Conservation (phyloP, 1,140 invertebrate genomes). For the Drosophila equinoxialis region DNA sequence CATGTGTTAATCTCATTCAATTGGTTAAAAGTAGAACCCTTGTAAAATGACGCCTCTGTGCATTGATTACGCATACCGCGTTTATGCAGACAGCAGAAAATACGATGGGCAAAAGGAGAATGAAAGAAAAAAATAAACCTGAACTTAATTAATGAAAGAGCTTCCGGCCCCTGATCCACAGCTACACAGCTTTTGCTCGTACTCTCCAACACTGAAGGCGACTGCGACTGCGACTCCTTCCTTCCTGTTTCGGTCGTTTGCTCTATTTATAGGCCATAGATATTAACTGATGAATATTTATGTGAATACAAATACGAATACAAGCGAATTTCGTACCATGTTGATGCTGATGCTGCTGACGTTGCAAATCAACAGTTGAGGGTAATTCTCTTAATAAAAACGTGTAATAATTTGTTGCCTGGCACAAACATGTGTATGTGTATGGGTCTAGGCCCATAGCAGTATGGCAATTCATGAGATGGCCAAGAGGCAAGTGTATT, state of each 20-base stretch:
- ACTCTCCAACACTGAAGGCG: background rate
- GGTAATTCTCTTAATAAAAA: conserved; percentile 70
- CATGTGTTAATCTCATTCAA: too few relatives aligned
- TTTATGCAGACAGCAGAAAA: conserved; percentile 9
- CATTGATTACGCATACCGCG: conserved; percentile 15
- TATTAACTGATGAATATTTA: conserved; percentile 73
- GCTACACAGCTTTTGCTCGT: conserved; percentile 7
- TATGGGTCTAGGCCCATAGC: background rate
- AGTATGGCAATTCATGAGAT: background rate
- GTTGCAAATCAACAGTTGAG: conserved; percentile 69
- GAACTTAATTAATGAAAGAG: conserved; percentile 72
- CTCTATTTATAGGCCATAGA: conserved; percentile 62
- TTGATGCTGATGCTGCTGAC: conserved; percentile 46
- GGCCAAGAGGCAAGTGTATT: background rate
- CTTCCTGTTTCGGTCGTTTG: conserved; percentile 10
- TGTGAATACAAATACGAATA: conserved; percentile 19
- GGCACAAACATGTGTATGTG: conserved; percentile 15
- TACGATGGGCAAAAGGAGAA: background rate
- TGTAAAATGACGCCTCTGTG: conserved; percentile 6
- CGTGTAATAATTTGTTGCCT: conserved; percentile 65
- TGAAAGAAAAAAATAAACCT: conserved; percentile 24
- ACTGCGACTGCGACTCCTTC: conserved; percentile 8
- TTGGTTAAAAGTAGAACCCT: background rate
- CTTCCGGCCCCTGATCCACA: conserved; percentile 33
- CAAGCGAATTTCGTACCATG: conserved; percentile 17